Percentiles rank a stretch among this genome's conserved stretches.
These are phyloP conservation scores for Marcusenius ussheri DNA, from an alignment of 2,113 vertebrate species.

Conservation along the genomic window DNA sequence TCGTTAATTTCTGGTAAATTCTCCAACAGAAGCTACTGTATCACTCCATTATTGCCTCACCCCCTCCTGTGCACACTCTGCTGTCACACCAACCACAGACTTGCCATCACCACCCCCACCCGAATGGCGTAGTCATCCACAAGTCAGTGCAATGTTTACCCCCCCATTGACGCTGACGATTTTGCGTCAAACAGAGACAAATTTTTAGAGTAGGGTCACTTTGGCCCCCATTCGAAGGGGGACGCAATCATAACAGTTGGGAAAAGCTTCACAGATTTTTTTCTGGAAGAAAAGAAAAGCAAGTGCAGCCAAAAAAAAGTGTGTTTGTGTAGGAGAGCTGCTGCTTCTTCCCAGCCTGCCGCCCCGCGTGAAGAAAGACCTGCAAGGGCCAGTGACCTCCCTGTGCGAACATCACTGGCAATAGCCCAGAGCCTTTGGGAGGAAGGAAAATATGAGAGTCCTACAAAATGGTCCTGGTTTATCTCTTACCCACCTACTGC, in stretches of 20 bases:
- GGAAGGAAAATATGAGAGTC: background rate
- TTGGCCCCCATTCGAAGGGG: background rate
- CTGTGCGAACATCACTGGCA: background rate
- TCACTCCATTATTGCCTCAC: background rate
- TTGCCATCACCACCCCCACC: background rate
- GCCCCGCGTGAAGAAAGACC: background rate
- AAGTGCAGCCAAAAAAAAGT: background rate
- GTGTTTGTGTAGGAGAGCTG: constrained; percentile 45
- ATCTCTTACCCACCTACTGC: background rate
- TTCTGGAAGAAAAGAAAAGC: constrained; percentile 46
- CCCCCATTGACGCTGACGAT: background rate
- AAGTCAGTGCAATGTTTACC: background rate
- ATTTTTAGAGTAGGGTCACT: background rate
- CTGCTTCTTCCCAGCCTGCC: constrained; percentile 39
- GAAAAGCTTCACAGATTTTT: constrained; percentile 36
- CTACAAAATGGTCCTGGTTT: background rate
- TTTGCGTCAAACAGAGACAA: background rate
- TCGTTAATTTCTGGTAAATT: background rate
- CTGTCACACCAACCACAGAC: background rate
- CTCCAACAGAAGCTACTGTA: background rate
- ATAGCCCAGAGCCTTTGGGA: background rate
- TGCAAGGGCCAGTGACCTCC: too few species aligned
- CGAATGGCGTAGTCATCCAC: background rate
- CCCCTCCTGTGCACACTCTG: background rate
- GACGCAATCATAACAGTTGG: constrained; percentile 22